phyloP scores from a whole-genome alignment of 92 coral and sea anemone species.

The Umimayanthus kanabou region DNA sequence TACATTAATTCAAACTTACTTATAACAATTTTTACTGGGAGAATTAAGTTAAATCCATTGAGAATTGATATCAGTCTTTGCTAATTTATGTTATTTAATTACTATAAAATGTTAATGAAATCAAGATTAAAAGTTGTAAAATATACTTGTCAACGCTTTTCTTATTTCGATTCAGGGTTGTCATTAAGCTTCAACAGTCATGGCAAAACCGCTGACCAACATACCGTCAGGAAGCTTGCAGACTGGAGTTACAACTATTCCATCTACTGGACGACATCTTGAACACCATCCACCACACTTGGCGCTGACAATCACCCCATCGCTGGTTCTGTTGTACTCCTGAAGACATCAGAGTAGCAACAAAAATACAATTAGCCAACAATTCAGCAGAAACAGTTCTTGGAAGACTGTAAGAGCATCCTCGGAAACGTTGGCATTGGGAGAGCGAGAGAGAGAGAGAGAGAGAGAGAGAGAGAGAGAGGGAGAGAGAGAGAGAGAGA shows the following conservation, averaged over 20 bases:
- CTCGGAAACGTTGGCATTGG: too few relatives aligned
- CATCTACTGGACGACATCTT: conserved; percentile 81
- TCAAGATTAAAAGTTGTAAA: neutral
- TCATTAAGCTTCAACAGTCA: neutral
- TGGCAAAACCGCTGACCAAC: conserved; percentile 5
- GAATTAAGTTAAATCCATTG: too few relatives aligned
- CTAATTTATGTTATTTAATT: too few relatives aligned
- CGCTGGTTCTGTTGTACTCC: conserved; percentile 65
- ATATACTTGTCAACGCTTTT: neutral
- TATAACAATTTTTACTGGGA: too few relatives aligned
- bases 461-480: too few relatives aligned
- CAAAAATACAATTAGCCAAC: neutral
- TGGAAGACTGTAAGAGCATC: neutral
- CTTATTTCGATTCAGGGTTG: neutral
- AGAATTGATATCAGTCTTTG: neutral
- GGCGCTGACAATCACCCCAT: conserved; percentile 73
- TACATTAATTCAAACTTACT: too few relatives aligned
- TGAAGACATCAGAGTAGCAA: neutral
- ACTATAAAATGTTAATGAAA: too few relatives aligned
- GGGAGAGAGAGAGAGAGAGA: too few relatives aligned
- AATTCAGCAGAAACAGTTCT: neutral
- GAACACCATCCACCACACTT: conserved; percentile 99
- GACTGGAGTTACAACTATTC: conserved; percentile 72
- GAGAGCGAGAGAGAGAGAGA: too few relatives aligned
- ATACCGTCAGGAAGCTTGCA: conserved; percentile 86